Conservation (phyloP, 1,140 invertebrate genomes). For the Drosophila kepulauana region DNA sequence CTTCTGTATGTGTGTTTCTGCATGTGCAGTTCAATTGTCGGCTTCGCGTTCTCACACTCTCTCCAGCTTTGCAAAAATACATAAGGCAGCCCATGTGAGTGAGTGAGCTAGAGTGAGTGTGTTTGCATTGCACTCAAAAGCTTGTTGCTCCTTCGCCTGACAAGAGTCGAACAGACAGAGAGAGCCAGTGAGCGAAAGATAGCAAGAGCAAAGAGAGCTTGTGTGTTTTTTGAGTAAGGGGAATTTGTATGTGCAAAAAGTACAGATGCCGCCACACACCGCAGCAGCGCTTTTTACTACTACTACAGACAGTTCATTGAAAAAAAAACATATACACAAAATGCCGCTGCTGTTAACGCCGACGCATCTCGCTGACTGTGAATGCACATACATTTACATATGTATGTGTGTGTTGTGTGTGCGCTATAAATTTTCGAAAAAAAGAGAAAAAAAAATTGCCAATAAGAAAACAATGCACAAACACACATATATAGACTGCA, state of each 20-base stretch:
- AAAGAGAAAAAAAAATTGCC: slow-evolving; percentile 26
- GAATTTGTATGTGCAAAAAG: slow-evolving; percentile 60
- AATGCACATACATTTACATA: not conserved
- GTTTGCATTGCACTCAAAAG: slow-evolving; percentile 77
- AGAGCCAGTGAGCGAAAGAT: slow-evolving; percentile 25
- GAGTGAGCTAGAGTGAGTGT: slow-evolving; percentile 33
- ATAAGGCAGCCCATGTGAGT: slow-evolving; percentile 26
- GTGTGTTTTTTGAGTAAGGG: slow-evolving; percentile 32
- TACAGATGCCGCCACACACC: slow-evolving; percentile 78
- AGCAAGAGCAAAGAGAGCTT: slow-evolving; percentile 5
- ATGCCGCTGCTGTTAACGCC: slow-evolving; percentile 53
- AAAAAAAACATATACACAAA: slow-evolving; percentile 65
- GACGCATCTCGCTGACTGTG: slow-evolving; percentile 10
- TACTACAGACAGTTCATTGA: slow-evolving; percentile 77
- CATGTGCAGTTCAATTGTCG: slow-evolving; percentile 36
- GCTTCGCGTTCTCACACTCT: slow-evolving; percentile 48
- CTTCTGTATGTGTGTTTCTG: slow-evolving; percentile 34
- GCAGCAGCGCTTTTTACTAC: slow-evolving; percentile 63
- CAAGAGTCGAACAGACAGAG: not conserved
- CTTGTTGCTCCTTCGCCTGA: slow-evolving; percentile 63
- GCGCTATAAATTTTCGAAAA: slow-evolving; percentile 44
- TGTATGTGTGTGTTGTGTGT: not conserved
- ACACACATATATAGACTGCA: slow-evolving; percentile 12
- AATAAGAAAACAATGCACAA: slow-evolving; percentile 60
- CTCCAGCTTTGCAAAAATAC: slow-evolving; percentile 45